These are phyloP conservation scores for Alloscopus bannaensis DNA, from an alignment of 2,888 invertebrate species.

Conservation along the genomic window DNA sequence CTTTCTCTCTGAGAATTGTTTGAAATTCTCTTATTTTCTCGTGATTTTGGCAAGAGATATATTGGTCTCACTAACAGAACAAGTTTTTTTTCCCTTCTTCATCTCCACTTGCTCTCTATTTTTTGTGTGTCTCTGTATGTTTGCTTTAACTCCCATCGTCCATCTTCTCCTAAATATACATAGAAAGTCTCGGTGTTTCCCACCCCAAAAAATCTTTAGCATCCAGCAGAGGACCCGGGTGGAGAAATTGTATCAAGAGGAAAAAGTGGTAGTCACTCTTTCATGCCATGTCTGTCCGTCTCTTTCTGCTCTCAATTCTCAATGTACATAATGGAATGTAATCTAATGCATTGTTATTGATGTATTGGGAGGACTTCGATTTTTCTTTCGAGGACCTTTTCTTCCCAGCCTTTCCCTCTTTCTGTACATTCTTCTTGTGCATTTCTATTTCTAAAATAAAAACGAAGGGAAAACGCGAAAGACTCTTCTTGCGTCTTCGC, in stretches of 20 bases:
- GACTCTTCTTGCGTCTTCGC: slow-evolving; percentile 42
- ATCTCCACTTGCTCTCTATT: background rate
- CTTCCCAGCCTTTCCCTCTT: slow-evolving; percentile 41
- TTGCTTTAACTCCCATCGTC: slow-evolving; percentile 48
- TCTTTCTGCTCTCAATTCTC: slow-evolving; percentile 44
- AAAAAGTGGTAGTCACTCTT: slow-evolving; percentile 43
- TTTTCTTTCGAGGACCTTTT: slow-evolving; percentile 55
- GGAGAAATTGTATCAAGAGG: slow-evolving; percentile 4
- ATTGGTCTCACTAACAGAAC: slow-evolving; percentile 51
- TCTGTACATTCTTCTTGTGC: slow-evolving; percentile 27
- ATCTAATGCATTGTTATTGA: slow-evolving; percentile 69
- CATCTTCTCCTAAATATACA: slow-evolving; percentile 39
- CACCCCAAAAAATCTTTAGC: slow-evolving; percentile 11
- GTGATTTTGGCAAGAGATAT: slow-evolving; percentile 56
- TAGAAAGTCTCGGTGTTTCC: slow-evolving; percentile 6
- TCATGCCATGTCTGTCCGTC: slow-evolving; percentile 53
- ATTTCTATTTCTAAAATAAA: slow-evolving; percentile 40
- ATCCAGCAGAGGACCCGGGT: background rate
- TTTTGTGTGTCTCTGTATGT: slow-evolving; percentile 13
- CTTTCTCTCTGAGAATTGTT: slow-evolving; percentile 43
- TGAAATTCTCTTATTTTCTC: slow-evolving; percentile 52
- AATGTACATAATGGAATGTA: slow-evolving; percentile 60
- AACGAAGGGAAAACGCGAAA: slow-evolving; percentile 27
- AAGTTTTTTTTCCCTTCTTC: slow-evolving; percentile 36
- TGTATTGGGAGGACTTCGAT: slow-evolving; percentile 66